These are phyloP conservation scores for Polia nebulosa DNA, from an alignment of 2,888 invertebrate genomes.

Conservation along the genomic window DNA sequence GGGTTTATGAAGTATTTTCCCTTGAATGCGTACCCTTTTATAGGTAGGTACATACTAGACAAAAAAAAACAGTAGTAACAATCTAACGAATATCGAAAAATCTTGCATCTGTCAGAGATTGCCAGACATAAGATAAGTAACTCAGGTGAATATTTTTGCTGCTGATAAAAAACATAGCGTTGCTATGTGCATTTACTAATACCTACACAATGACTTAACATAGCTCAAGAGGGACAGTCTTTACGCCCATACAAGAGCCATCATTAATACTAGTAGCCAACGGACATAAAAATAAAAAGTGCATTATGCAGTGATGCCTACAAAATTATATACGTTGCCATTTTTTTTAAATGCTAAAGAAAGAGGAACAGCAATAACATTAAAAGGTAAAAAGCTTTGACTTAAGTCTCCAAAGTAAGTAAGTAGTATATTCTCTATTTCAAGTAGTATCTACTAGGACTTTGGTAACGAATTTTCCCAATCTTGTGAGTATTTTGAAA, in stretches of 20 bases:
- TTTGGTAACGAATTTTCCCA: no score
- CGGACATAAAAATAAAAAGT: neutral
- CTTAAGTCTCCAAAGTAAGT: neutral
- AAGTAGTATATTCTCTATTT: no score
- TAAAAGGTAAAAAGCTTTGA: no score
- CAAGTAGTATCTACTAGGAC: no score
- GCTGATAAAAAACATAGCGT: neutral
- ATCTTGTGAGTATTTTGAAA: no score
- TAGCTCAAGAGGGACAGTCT: neutral
- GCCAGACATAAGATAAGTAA: conserved; percentile 15
- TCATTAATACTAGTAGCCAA: neutral
- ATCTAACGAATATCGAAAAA: neutral
- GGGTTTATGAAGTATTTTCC: no score
- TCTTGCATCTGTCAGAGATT: conserved; percentile 18
- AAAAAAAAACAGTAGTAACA: neutral
- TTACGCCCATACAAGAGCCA: neutral
- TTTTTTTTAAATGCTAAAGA: neutral
- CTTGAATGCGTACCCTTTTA: no score
- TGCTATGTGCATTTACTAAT: conserved; percentile 5
- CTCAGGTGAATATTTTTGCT: neutral
- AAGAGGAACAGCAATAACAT: no score
- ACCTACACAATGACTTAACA: neutral
- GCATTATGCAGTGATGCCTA: neutral
- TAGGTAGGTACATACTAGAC: no score
- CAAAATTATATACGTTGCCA: neutral